Evolutionary conservation across 1,140 invertebrate species (phyloP).

Genomic region (Elysia chlorotica): DNA sequence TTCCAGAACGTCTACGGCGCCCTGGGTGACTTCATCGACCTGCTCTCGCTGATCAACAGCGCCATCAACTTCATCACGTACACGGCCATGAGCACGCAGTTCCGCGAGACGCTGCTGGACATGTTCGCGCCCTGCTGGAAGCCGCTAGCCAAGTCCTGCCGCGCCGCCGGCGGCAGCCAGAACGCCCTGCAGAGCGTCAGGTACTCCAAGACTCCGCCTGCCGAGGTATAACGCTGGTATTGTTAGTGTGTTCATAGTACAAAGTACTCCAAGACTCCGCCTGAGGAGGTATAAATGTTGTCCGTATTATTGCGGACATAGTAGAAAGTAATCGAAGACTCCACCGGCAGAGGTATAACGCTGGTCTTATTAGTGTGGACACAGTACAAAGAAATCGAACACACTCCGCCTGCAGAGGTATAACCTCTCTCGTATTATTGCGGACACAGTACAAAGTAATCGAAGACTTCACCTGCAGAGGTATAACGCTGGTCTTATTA

Average conservation of each 20-base stretch:
- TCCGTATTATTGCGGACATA: too few species aligned
- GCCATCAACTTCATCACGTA: constrained; percentile 92
- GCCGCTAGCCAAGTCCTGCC: neutral
- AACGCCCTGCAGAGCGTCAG: neutral
- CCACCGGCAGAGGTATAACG: constrained; percentile 1
- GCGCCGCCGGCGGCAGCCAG: neutral
- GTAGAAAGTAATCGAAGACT: constrained; percentile 5
- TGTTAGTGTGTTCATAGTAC: too few species aligned
- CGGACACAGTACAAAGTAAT: constrained; percentile 5
- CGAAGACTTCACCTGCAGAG: neutral
- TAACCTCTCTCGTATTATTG: too few species aligned
- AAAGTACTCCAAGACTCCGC: too few species aligned
- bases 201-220: constrained; percentile 7
- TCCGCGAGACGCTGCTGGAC: constrained; percentile 76
- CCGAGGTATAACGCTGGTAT: constrained; percentile 5
- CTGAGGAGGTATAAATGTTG: too few species aligned
- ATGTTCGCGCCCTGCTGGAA: constrained; percentile 35
- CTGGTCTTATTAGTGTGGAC: too few species aligned
- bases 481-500: too few species aligned
- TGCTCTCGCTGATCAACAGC: constrained; percentile 87
- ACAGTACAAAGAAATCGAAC: too few species aligned
- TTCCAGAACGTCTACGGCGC: constrained; percentile 58
- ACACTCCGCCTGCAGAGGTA: too few species aligned
- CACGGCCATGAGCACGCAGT: constrained; percentile 91
- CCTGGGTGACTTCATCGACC: constrained; percentile 88